A percentile compares a stretch with the other conserved stretches of the same genome.
These are phyloP conservation scores for Hypomecis atomaria DNA, from an alignment of 2,888 invertebrate genomes.

Conservation along the genomic window DNA sequence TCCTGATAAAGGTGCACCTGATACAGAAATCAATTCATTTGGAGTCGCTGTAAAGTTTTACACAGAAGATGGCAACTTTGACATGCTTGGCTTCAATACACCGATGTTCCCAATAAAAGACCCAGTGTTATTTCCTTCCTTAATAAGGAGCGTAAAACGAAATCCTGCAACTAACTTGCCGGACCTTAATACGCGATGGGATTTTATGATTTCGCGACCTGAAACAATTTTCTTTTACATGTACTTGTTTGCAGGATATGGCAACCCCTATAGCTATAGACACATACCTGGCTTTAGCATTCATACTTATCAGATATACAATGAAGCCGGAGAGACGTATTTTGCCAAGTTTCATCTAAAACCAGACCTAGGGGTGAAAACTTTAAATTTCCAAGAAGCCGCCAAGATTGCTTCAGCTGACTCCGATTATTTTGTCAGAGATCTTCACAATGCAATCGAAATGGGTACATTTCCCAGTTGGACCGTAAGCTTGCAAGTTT, in stretches of 20 bases:
- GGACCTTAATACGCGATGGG: conserved; percentile 96
- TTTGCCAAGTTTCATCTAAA: conserved; percentile 96
- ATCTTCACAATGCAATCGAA: conserved; percentile 93
- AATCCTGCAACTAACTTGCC: conserved; percentile 94
- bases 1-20: conserved; percentile 93
- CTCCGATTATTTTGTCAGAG: conserved; percentile 93
- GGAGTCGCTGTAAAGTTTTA: conserved; percentile 97
- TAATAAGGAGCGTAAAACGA: conserved; percentile 96
- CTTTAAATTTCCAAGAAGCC: conserved; percentile 87
- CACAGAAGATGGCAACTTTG: conserved; percentile 95
- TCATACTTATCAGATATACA: conserved; percentile 94
- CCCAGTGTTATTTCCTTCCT: conserved; percentile 93
- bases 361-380: conserved; percentile 94
- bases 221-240: conserved; percentile 93
- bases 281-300: conserved; percentile 97
- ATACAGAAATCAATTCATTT: conserved; percentile 93
- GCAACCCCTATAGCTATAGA: conserved; percentile 94
- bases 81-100: conserved; percentile 94
- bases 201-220: conserved; percentile 92
- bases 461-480: conserved; percentile 89
- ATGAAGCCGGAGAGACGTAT: conserved; percentile 86
- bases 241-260: conserved; percentile 93
- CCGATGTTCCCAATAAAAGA: conserved; percentile 96
- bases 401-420: conserved; percentile 87
- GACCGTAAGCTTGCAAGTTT: conserved; percentile 91